Conservation (phyloP, 2,888 invertebrate genomes). For the Acleris laterana region DNA sequence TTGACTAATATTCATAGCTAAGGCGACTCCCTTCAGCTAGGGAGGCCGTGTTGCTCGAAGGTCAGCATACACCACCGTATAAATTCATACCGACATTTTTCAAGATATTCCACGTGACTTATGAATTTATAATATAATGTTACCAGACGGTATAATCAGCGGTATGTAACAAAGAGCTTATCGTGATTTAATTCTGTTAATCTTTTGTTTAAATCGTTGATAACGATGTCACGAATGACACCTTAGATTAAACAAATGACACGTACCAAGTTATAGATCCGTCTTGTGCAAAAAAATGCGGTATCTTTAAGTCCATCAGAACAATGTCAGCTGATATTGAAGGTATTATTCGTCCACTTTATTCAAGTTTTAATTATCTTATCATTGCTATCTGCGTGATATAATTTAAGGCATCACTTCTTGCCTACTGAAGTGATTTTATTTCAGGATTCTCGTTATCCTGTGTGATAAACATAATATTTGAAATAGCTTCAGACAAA, state of each 20-base stretch:
- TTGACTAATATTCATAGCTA: too few relatives aligned
- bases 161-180: slow-evolving; percentile 20
- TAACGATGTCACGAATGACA: background rate
- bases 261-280: background rate
- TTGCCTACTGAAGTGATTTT: slow-evolving; percentile 1
- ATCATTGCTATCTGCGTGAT: background rate
- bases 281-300: too few relatives aligned
- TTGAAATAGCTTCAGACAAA: slow-evolving; percentile 49
- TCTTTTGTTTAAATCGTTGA: slow-evolving; percentile 29
- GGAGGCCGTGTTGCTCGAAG: too few relatives aligned
- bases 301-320: too few relatives aligned
- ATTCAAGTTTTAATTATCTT: background rate
- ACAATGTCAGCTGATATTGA: too few relatives aligned
- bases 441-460: background rate
- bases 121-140: background rate
- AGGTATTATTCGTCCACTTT: too few relatives aligned
- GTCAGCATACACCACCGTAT: background rate
- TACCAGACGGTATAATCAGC: slow-evolving; percentile 12
- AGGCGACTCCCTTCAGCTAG: too few relatives aligned
- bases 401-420: background rate
- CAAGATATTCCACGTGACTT: too few relatives aligned
- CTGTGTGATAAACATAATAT: background rate
- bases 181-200: slow-evolving; percentile 29
- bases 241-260: slow-evolving; percentile 13
- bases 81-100: background rate